Evolutionary conservation across 2,797 vertebrate genomes (phyloP).

Genomic region (Scolopax rusticola): DNA sequence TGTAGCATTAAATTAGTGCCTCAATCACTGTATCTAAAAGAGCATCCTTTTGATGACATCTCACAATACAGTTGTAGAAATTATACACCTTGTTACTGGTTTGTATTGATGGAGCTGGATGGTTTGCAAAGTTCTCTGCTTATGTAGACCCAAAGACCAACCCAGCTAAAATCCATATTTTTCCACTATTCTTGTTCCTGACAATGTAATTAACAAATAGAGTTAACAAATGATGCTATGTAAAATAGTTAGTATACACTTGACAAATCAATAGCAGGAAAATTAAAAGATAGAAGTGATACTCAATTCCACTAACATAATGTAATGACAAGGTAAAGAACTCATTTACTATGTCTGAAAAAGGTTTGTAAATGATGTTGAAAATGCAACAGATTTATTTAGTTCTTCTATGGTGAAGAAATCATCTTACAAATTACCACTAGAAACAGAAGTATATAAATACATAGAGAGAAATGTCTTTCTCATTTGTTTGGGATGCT

Average conservation of each 20-base stretch:
- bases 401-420: not conserved
- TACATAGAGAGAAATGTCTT: not conserved
- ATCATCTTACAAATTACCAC: not conserved
- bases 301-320: not conserved
- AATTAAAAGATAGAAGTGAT: not conserved
- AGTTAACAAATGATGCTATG: not conserved
- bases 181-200: not conserved
- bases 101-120: not conserved
- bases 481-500: not conserved
- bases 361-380: not conserved
- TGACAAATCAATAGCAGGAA: not conserved
- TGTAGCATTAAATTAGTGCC: not conserved
- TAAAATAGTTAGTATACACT: not conserved
- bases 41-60: not conserved
- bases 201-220: not conserved
- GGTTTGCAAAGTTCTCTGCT: not conserved
- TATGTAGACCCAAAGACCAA: not conserved
- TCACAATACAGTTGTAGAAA: not conserved
- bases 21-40: not conserved
- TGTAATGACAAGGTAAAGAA: slow-evolving; percentile 14
- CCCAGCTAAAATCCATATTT: not conserved
- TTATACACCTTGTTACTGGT: not conserved
- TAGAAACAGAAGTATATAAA: not conserved
- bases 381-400: not conserved
- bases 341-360: slow-evolving; percentile 24